Evolutionary conservation across 2,797 vertebrate species (phyloP), one percentile per base, ranked within the genome.

Genomic region (Hozukius guyotensis): DNA sequence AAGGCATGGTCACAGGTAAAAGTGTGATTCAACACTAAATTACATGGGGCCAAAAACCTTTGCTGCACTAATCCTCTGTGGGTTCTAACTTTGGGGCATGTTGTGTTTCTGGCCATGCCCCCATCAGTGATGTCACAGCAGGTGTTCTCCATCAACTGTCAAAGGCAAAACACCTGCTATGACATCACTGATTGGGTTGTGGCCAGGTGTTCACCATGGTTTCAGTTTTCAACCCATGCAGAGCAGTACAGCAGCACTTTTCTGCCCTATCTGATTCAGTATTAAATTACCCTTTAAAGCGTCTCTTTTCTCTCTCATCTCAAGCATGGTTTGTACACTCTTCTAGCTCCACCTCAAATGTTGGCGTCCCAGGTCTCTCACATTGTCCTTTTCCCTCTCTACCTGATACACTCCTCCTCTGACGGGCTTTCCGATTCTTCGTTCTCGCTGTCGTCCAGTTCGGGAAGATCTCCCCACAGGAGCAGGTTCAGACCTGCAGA

Each of bases 381-480:
- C 60, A 80, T 79, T 85, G 83, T 87, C 81, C 69, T 0, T 85
- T 63, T 80, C 60, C 57, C 84, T 57, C 67, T 93, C 84, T 95
- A 99, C 96, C 98, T 96, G 93, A 99, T 97, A 82, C 84, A 98
- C 64, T 99, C 97, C 86, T 98, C 98, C 80, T 96, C 96, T 78
- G 96, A 97, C 67, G 92, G 90, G 86, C 93, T 95, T 89, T 95
- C 95, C 0, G 76, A 64, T 56, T 96, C 97, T 92, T 97, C 97
- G 2, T 97, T 96, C 52, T 97, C 93, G 64, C 92, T 96, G 64
- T 97, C 97, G 80, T 99, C 98, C 90, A 96, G 88, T 75, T 98
- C 98, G 16, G 98, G 97, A 81, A 99, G 96, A 82, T 99, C 97
- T 74, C 97, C 97, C 98, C 98, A 99, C 52, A 99, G 96, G 80